Conservation (phyloP, 2,797 vertebrate species). For the Myripristis jacobus region DNA sequence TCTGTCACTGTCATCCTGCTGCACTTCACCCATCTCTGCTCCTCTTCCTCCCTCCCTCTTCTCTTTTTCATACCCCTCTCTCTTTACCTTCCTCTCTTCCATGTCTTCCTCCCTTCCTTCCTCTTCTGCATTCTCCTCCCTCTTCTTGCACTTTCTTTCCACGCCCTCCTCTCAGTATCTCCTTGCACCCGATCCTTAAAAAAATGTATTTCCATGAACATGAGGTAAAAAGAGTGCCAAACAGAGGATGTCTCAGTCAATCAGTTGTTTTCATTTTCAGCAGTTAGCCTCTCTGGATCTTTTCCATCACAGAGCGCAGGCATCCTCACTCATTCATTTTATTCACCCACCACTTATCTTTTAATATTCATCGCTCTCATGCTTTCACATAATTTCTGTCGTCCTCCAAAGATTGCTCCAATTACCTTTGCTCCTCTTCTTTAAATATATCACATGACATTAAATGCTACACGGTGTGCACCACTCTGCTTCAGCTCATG, state of each 20-base stretch:
- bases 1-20: slow-evolving; percentile 72
- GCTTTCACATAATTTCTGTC: background rate
- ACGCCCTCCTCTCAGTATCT: background rate
- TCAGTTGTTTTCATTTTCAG: too few species aligned
- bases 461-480: background rate
- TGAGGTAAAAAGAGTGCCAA: too few species aligned
- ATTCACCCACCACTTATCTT: slow-evolving; percentile 1
- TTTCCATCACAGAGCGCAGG: too few species aligned
- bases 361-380: background rate
- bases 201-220: too few species aligned
- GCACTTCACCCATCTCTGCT: slow-evolving; percentile 32
- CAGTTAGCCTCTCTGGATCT: too few species aligned
- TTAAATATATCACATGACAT: slow-evolving; percentile 25
- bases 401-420: background rate
- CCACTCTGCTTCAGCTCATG: slow-evolving; percentile 14
- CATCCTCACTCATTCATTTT: background rate
- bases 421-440: background rate
- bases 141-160: background rate
- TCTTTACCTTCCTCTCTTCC: background rate
- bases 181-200: background rate
- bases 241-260: too few species aligned
- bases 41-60: background rate
- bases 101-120: background rate
- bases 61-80: background rate
- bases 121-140: slow-evolving; percentile 15